phyloP scores from a whole-genome alignment of 2,113 vertebrate genomes.

The Tetrao urogallus region DNA sequence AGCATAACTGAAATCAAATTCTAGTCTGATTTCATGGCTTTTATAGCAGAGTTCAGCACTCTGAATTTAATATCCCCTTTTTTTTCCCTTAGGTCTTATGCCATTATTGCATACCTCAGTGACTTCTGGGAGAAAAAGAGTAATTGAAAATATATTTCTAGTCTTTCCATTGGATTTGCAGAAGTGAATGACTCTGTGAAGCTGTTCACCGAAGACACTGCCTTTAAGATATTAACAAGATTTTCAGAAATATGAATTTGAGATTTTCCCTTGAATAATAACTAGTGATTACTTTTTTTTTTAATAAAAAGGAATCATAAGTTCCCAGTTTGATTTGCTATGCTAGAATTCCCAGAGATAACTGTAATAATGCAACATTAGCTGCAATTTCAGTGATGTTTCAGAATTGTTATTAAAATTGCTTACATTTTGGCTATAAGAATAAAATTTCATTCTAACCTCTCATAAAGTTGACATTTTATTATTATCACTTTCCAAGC shows the following conservation, averaged over 20 bases:
- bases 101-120: accelerated
- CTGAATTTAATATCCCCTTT: accelerated
- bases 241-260: neutral
- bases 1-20: neutral
- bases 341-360: neutral
- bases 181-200: neutral
- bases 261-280: neutral
- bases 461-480: neutral
- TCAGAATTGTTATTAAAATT: neutral
- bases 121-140: neutral
- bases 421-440: neutral
- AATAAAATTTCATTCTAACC: neutral
- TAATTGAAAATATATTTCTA: neutral
- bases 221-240: neutral
- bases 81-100: neutral
- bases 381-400: neutral
- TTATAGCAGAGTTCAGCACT: neutral
- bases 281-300: neutral
- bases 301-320: neutral
- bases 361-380: neutral
- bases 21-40: neutral
- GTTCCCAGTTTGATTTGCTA: neutral
- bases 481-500: neutral
- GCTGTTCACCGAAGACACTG: neutral
- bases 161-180: neutral